Evolutionary conservation across 2,113 vertebrate genomes (phyloP).

Genomic region (Copsychus sechellarum): DNA sequence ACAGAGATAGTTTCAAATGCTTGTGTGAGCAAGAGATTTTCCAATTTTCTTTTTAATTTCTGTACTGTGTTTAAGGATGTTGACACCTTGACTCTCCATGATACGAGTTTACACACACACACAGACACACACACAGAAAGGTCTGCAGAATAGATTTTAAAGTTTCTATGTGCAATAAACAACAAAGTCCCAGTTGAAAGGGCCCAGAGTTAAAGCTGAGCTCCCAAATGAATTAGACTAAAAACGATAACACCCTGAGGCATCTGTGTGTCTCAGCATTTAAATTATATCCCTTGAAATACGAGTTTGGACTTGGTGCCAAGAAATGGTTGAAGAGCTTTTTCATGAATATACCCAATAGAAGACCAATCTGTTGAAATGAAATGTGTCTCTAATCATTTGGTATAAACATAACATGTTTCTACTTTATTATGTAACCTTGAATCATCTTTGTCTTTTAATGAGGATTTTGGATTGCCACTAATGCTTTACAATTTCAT

Average conservation of each 20-base stretch:
- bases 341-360: conserved; percentile 77
- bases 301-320: conserved; percentile 79
- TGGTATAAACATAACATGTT: conserved; percentile 74
- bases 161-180: conserved; percentile 71
- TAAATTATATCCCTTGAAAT: conserved; percentile 82
- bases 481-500: conserved; percentile 66
- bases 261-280: conserved; percentile 82
- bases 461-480: conserved; percentile 69
- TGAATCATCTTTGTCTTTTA: conserved; percentile 75
- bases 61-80: conserved; percentile 25
- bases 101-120: not conserved
- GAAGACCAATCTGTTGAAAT: conserved; percentile 82
- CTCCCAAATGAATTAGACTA: conserved; percentile 76
- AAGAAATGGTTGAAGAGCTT: conserved; percentile 74
- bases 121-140: not conserved
- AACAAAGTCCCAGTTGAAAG: conserved; percentile 81
- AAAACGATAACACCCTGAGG: conserved; percentile 80
- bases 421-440: conserved; percentile 79
- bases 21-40: conserved; percentile 25
- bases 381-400: conserved; percentile 82
- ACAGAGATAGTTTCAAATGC: not conserved
- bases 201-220: conserved; percentile 72
- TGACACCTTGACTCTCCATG: conserved; percentile 51
- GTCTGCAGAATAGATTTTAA: conserved; percentile 66
- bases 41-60: conserved; percentile 22